phyloP scores from a whole-genome alignment of 2,113 vertebrate genomes.

The Alligator mississippiensis region DNA sequence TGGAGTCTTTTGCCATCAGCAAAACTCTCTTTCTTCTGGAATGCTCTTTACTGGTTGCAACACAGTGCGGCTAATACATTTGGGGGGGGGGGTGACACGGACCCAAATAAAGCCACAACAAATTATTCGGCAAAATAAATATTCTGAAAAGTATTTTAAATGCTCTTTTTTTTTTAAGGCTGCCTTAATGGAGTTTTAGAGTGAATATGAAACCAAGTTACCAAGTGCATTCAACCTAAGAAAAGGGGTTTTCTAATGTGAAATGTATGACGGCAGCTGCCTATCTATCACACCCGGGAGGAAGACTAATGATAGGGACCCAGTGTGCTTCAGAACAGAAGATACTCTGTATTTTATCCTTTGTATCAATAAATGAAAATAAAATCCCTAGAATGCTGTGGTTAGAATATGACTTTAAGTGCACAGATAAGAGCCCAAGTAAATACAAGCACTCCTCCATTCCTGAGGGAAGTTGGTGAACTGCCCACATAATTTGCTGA shows the following conservation, averaged over 20 bases:
- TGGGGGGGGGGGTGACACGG: not conserved
- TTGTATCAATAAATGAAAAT: slow-evolving; percentile 71
- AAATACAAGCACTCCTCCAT: slow-evolving; percentile 77
- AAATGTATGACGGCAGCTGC: slow-evolving; percentile 10
- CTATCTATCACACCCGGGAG: fast-evolving
- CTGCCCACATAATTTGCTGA: slow-evolving; percentile 83
- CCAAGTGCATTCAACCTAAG: not conserved
- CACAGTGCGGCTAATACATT: not conserved
- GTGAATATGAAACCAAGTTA: not conserved
- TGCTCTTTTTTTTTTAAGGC: not conserved
- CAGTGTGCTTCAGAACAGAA: slow-evolving; percentile 24
- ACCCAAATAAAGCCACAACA: not conserved
- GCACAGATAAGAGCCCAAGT: slow-evolving; percentile 80
- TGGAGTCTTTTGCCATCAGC: not conserved
- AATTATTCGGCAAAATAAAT: slow-evolving; percentile 32
- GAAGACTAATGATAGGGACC: slow-evolving; percentile 30
- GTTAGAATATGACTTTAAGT: slow-evolving; percentile 73
- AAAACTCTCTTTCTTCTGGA: not conserved
- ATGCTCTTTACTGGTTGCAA: not conserved
- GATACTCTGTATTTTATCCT: slow-evolving; percentile 70
- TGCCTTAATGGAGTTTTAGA: not conserved
- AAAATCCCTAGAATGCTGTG: slow-evolving; percentile 72
- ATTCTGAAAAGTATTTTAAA: not conserved
- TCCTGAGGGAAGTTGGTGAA: slow-evolving; percentile 80
- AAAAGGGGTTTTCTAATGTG: not conserved